phyloP scores from a whole-genome alignment of 2,113 vertebrate genomes.

The Podarcis cretensis region DNA sequence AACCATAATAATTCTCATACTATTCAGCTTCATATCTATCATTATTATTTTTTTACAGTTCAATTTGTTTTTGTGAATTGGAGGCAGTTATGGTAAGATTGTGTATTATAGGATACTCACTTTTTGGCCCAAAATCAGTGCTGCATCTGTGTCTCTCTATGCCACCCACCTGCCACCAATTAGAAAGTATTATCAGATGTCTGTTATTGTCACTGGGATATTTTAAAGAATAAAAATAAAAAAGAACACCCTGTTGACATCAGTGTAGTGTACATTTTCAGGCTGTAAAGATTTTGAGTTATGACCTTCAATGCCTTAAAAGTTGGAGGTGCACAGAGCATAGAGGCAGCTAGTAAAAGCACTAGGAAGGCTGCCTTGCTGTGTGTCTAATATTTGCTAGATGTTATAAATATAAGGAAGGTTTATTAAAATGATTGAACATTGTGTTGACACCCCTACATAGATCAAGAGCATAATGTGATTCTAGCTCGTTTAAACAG shows the following conservation, averaged over 20 bases:
- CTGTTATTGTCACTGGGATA: not conserved
- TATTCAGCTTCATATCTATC: not conserved
- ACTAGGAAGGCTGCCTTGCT: not conserved
- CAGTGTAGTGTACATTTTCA: not conserved
- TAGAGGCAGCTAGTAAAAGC: not conserved
- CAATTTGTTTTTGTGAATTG: not conserved
- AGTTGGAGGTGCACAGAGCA: not conserved
- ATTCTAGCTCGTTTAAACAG: not conserved
- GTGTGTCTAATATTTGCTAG: not conserved
- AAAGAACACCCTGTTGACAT: not conserved
- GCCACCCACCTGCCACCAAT: not conserved
- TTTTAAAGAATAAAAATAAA: not conserved
- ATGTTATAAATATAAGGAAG: not conserved
- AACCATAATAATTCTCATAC: too few species aligned
- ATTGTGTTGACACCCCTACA: not conserved
- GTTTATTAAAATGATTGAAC: not conserved
- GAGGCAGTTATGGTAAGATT: not conserved
- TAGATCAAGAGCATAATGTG: not conserved
- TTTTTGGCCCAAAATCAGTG: not conserved
- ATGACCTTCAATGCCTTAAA: not conserved
- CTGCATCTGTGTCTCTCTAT: not conserved
- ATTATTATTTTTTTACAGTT: too few species aligned
- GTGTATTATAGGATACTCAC: not conserved
- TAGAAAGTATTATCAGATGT: not conserved
- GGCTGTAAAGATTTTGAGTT: not conserved